Base-by-base conservation (phyloP, 2,797 vertebrate genomes). In the Scolopax rusticola region DNA sequence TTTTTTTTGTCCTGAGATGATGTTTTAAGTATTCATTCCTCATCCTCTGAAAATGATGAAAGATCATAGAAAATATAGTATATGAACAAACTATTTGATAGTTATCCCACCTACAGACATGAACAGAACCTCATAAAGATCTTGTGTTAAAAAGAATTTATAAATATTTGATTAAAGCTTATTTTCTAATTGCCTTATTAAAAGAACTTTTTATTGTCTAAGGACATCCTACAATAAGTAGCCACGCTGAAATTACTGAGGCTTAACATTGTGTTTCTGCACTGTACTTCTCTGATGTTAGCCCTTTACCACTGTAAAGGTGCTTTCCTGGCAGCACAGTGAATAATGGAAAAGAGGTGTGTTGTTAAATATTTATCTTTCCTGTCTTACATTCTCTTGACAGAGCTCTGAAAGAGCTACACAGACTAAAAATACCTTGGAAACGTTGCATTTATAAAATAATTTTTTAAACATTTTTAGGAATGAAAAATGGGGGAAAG, bases 281-380 rank as follows among this genome's bases (percentile, higher is more conserved):
- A 65, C 3, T 30, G 6, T 28, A 19, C 3, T 82, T 47, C 25
- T 93, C 56, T 93, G 53, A 76, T 86, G 19, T 67, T 56, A 92
- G 56, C 43, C 16, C 25, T 96, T 97, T 89, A 95, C 90, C 41
- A 59, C 27, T 45, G 30, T 68, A 91, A 80, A 94, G 23, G 13
- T 67, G 30, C 43, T 86, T 89, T 84, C 65, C 69, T 93, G 81
- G 28, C 64, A 97, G 20, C 20, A 53, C 27, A 77, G 7, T 82
- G 68, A 95, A 86, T 86, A 96, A 90, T 51, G 25, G 45, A 71
- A 95, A 96, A 93, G 65, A 95, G 40, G 30, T 3, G 2, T 43
- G 5, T 81, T 80, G 54, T 92, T 95, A 94, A 94, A 96, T 93
- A 92, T 87, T 97, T 95, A 76, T 19, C 71, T 96, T 97, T 94